Base-by-base conservation (phyloP, 1,140 invertebrate genomes). In the Batillaria attramentaria region DNA sequence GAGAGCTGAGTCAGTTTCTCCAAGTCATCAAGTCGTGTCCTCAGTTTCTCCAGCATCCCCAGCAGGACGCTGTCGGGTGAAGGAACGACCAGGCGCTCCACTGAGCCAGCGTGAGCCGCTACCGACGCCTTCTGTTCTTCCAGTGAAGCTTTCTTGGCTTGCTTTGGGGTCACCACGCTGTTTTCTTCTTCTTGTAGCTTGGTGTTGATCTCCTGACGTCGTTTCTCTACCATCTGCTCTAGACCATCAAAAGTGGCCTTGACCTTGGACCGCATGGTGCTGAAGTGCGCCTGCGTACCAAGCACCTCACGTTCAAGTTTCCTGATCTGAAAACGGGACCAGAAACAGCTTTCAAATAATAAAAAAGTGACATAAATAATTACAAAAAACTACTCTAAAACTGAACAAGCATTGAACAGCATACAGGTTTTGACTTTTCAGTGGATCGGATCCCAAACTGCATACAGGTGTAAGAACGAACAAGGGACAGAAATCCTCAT, bases 201-300 rank as follows among this genome's bases (percentile, higher is more conserved):
- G 13, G 28, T 4, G 20, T 18, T 3, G 20, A 72, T 20, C 28
- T 39, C 24, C 24, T 70, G 37, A 3, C 39, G 68, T 42, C 68
- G 18, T n/a, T 10, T 20, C 0, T 43, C 43, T 28, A 72, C 2
- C 1, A 28, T 16, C 6, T 33, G 24, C n/a, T 35, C 39, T 6
- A 72, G 28, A 10, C 35, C 42, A 31, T 72, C 70, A 72, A 72
- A 50, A 24, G 42, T 72, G 31, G 31, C 24, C 24, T 72, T 57
- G 10, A 72, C 43, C n/a, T 72, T 31, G 1, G 31, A 33, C 24
- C 35, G 42, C 28, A 72, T 31, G 1, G 28, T 46, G 16, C 13
- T 28, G 31, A 42, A 70, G 18, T 41, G 1, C 1, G 13, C 6
- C 13, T 28, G 3, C 1, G 4, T 18, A n/a, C 0, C 13, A 5